These are phyloP conservation scores for Linnaemya tessellans DNA, from an alignment of 2,888 invertebrate species.

Conservation along the genomic window DNA sequence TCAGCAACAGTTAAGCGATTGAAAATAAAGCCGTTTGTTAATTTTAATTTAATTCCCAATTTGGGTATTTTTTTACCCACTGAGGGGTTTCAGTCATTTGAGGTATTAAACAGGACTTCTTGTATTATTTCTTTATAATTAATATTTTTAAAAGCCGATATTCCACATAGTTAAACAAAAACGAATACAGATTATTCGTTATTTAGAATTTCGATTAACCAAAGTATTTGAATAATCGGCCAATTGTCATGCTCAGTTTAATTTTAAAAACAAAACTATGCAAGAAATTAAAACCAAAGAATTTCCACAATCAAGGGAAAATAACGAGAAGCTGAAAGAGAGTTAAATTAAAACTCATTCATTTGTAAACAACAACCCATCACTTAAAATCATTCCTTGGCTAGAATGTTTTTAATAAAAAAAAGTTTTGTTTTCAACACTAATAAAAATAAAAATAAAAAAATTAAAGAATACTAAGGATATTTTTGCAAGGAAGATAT, in stretches of 20 bases:
- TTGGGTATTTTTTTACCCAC: too few relatives aligned
- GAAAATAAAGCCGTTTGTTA: too few relatives aligned
- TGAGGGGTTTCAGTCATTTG: too few relatives aligned
- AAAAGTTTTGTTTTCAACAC: not conserved
- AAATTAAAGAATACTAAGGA: too few relatives aligned
- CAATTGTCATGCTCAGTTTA: not conserved
- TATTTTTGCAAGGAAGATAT: too few relatives aligned
- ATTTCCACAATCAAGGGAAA: slow-evolving; percentile 43
- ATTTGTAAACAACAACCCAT: slow-evolving; percentile 43
- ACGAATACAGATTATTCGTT: too few relatives aligned
- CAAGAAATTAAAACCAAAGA: not conserved
- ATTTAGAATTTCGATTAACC: not conserved
- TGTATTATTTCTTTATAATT: too few relatives aligned
- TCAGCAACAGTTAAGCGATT: too few relatives aligned
- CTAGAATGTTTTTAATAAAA: not conserved
- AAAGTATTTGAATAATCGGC: not conserved
- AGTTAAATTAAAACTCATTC: slow-evolving; percentile 56
- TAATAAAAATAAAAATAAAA: not conserved
- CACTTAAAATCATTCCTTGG: slow-evolving; percentile 27
- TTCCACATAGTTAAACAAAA: too few relatives aligned
- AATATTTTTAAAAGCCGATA: too few relatives aligned
- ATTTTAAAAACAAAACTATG: not conserved
- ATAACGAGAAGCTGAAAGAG: slow-evolving; percentile 24
- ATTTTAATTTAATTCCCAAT: too few relatives aligned
- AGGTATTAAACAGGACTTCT: too few relatives aligned